Percentiles rank a stretch among this genome's conserved stretches.
phyloP scores from a whole-genome alignment of 1,140 invertebrate species.

The Agraylea sexmaculata region DNA sequence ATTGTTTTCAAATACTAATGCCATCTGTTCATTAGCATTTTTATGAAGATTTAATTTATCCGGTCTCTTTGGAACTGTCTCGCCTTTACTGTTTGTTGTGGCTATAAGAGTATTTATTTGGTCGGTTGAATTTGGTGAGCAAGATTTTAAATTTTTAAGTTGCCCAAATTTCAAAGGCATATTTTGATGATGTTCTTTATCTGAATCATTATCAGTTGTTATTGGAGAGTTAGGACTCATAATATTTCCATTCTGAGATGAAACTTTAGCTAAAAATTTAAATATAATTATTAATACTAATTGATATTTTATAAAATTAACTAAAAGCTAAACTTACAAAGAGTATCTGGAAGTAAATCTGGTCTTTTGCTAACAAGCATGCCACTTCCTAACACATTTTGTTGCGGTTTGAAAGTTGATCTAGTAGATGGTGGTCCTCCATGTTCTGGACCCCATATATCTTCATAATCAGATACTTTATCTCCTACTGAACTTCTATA shows the following conservation, averaged over 20 bases:
- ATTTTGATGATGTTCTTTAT: constrained; percentile 17
- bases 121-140: constrained; percentile 19
- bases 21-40: constrained; percentile 31
- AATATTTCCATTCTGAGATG: constrained; percentile 42
- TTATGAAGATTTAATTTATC: constrained; percentile 36
- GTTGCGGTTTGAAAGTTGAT: constrained; percentile 42
- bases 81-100: constrained; percentile 39
- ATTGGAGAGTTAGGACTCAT: constrained; percentile 29
- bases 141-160: constrained; percentile 12
- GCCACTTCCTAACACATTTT: constrained; percentile 34
- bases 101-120: constrained; percentile 29
- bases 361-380: constrained; percentile 45
- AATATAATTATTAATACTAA: background rate
- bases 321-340: constrained; percentile 38
- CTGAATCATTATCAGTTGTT: constrained; percentile 20
- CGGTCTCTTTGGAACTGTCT: constrained; percentile 35
- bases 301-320: background rate
- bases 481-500: constrained; percentile 78
- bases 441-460: constrained; percentile 74
- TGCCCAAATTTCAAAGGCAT: constrained; percentile 12
- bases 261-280: constrained; percentile 26
- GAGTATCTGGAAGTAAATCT: constrained; percentile 52
- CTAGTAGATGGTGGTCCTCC: constrained; percentile 40
- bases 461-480: constrained; percentile 91
- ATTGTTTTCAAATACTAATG: constrained; percentile 11